Conservation (phyloP, 2,888 invertebrate species). For the Amblyjoppa proteus region DNA sequence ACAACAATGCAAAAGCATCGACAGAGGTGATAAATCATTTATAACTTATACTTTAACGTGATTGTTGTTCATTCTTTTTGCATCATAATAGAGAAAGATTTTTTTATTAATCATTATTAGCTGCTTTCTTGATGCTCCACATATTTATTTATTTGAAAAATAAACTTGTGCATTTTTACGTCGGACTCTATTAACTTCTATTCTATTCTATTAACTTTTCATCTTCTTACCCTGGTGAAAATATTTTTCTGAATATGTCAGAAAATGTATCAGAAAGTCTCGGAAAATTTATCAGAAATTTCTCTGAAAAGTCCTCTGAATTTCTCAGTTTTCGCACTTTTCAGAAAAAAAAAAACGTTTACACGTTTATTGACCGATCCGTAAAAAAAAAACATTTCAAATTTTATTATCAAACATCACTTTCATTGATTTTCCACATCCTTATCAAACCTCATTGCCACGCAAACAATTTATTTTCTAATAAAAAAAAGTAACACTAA, state of each 20-base stretch:
- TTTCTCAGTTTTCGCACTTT: too few species aligned
- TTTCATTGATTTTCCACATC: too few species aligned
- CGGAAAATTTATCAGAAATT: too few species aligned
- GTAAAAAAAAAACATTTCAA: too few species aligned
- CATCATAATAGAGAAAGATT: background rate
- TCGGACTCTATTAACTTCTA: background rate
- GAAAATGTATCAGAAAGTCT: too few species aligned
- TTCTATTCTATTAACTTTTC: background rate
- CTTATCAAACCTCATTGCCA: too few species aligned
- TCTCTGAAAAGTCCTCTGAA: too few species aligned
- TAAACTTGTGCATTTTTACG: background rate
- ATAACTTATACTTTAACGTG: background rate
- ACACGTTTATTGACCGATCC: too few species aligned
- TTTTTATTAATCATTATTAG: background rate
- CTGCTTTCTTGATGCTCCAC: background rate
- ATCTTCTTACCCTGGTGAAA: background rate
- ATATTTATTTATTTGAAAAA: background rate
- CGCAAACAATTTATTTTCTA: background rate
- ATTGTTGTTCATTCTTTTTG: too few species aligned
- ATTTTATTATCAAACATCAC: too few species aligned
- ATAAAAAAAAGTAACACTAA: background rate
- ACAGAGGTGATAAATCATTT: slow-evolving; percentile 76
- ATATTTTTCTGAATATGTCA: too few species aligned
- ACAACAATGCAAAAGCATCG: slow-evolving; percentile 70
- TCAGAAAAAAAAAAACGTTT: too few species aligned